Evolutionary conservation across 2,797 vertebrate genomes (phyloP).

Genomic region (Neomorphus geoffroyi): DNA sequence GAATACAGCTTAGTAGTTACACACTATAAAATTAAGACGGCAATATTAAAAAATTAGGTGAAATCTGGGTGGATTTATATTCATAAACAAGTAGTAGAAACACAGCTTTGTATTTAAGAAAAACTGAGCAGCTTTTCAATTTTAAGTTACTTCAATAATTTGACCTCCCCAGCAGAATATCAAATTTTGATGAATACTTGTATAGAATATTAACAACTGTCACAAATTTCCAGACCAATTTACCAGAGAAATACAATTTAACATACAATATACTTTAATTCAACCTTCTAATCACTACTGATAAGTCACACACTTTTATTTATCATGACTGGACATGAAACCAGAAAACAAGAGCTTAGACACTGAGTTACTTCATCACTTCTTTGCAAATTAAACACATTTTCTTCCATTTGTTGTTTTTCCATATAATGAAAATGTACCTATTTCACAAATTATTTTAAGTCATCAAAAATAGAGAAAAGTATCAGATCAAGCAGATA

Average conservation of each 20-base stretch:
- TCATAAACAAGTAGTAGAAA: neutral
- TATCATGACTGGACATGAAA: neutral
- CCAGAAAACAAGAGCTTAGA: neutral
- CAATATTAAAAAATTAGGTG: neutral
- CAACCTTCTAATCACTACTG: neutral
- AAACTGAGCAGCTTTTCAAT: neutral
- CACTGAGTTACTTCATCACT: neutral
- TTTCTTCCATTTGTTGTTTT: neutral
- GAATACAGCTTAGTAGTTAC: neutral
- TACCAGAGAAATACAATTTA: neutral
- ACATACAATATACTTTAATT: neutral
- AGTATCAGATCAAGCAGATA: neutral
- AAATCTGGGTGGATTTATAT: neutral
- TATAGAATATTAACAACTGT: neutral
- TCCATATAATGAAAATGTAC: neutral
- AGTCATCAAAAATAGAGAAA: neutral
- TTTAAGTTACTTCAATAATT: neutral
- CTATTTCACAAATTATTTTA: neutral
- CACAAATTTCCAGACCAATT: neutral
- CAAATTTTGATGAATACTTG: neutral
- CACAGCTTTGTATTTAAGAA: neutral
- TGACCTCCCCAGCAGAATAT: neutral
- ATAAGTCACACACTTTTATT: neutral
- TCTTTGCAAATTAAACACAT: neutral
- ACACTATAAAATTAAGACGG: neutral